Conservation (phyloP, 2,797 vertebrate genomes). For the Parambassis ranga region DNA sequence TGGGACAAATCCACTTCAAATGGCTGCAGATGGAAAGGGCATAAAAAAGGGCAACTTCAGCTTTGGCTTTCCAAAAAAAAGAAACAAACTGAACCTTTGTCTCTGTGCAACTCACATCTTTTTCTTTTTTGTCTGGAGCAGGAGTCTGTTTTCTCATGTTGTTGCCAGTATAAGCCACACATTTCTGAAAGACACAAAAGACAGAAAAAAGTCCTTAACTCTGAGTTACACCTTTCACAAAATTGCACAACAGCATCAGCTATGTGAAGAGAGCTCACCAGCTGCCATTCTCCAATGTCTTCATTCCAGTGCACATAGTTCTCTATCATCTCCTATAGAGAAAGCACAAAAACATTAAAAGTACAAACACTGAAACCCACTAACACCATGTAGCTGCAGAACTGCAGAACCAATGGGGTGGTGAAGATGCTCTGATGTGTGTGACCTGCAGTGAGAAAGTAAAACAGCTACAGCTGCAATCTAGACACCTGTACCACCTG, state of each 20-base stretch:
- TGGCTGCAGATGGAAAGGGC: constrained; percentile 76
- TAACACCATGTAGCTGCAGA: not conserved
- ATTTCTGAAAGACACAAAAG: constrained; percentile 85
- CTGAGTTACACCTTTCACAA: not conserved
- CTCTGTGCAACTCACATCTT: constrained; percentile 87
- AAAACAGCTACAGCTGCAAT: not conserved
- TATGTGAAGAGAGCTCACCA: constrained; percentile 81
- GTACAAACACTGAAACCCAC: not conserved
- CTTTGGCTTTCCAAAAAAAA: not conserved
- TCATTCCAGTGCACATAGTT: constrained; percentile 99
- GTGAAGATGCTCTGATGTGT: not conserved
- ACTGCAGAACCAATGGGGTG: not conserved
- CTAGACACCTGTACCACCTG: not conserved
- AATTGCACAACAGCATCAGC: not conserved
- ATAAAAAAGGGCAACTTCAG: not conserved
- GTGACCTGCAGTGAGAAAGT: not conserved
- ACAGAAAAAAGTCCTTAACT: not conserved
- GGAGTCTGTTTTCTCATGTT: constrained; percentile 99
- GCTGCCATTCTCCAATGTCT: constrained; percentile 98
- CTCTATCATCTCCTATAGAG: constrained; percentile 95
- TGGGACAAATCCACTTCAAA: constrained; percentile 98
- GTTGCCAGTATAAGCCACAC: constrained; percentile 98
- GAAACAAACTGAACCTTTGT: not conserved
- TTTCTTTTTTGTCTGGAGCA: constrained; percentile 96
- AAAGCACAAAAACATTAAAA: constrained; percentile 12